These are phyloP conservation scores for Seriola dumerili DNA, from an alignment of 2,113 vertebrate genomes.

Conservation along the genomic window DNA sequence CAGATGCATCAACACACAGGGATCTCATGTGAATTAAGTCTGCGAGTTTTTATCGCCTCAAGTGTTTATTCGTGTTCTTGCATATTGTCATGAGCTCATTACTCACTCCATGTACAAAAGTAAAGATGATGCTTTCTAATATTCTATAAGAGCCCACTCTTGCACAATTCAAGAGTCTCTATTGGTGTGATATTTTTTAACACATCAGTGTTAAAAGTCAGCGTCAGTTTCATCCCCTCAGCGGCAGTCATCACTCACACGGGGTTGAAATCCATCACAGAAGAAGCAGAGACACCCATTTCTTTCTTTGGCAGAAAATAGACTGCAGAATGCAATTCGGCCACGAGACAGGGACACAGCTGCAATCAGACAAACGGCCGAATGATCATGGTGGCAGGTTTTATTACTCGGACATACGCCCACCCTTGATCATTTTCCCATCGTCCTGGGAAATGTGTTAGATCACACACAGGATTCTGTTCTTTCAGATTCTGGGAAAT, in stretches of 20 bases:
- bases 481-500: too few relatives aligned
- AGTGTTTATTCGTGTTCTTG: not conserved
- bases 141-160: not conserved
- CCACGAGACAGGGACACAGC: not conserved
- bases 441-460: too few relatives aligned
- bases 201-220: not conserved
- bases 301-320: slow-evolving; percentile 13
- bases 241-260: not conserved
- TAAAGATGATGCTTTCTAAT: too few relatives aligned
- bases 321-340: slow-evolving; percentile 37
- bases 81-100: not conserved
- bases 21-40: not conserved
- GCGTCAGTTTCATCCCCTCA: not conserved
- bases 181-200: not conserved
- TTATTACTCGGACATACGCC: not conserved
- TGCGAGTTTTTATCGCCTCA: not conserved
- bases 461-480: too few relatives aligned
- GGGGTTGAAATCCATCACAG: slow-evolving; percentile 18
- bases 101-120: not conserved
- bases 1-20: not conserved
- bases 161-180: not conserved
- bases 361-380: slow-evolving; percentile 2
- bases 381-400: not conserved
- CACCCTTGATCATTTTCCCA: not conserved
- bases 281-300: not conserved